Base-by-base conservation (phyloP, 2,888 invertebrate genomes). In the Aphodius granarius region DNA sequence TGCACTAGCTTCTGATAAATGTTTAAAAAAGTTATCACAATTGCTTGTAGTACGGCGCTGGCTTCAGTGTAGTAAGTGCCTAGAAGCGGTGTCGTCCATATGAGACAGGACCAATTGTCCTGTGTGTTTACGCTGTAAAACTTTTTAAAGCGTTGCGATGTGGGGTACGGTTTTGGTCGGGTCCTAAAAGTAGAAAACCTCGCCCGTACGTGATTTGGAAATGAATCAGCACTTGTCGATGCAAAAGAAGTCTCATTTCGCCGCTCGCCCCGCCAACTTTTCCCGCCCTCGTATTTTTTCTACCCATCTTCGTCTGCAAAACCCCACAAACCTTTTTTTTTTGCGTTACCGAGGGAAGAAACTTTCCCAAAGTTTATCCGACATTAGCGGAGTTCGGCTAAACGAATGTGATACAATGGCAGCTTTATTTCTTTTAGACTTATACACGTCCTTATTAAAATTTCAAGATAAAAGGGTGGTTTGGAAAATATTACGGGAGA, bases 71-170 rank as follows among this genome's bases (percentile, higher is more conserved):
- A 9, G 43, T 43, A 43, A 43, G 43, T 43, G 43, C 43, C 43
- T 13, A 3, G 43, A 20, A 68, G 20, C 20, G 68, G 68, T 20
- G 17, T 19, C 65, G 16, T 68, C 68, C 68, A 22, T 68, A 22
- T 21, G 21, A 68, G 68, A 68, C 68, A 68, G 68, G 43, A 43
- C 75, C 80, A 81, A 82, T 82, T 82, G 83, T 83, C 83, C 82
- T 77, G 79, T 79, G 81, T 81, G 82, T 83, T 83, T 82, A 81
- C 81, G 81, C 82, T 80, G 80, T 79, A 79, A 82, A 82, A 83
- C 81, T 83, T 83, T 82, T 82, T 82, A 81, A 80, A 81, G 81
- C 82, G 78, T 82, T 80, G 79, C 80, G 81, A 82, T 82, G 82
- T 83, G 80, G 80, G 77, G 80, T 80, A 6, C 17, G 19, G 65